Evolutionary conservation across 2,113 vertebrate species (phyloP).

Genomic region (Ploceus nigricollis): DNA sequence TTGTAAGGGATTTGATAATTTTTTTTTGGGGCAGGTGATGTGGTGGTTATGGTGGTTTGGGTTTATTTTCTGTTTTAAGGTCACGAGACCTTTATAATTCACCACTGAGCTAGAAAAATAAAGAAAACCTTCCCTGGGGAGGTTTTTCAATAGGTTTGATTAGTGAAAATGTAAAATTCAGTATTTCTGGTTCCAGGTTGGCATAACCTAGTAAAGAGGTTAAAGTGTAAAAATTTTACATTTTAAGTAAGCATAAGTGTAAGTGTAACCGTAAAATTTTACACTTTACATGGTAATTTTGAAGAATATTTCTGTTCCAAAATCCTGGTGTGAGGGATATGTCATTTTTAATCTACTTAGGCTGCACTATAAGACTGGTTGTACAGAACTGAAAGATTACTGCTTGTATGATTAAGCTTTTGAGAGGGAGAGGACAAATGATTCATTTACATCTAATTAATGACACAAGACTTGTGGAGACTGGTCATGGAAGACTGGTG

Average conservation of each 20-base stretch:
- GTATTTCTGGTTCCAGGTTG: background rate
- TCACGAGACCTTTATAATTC: background rate
- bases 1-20: background rate
- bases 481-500: background rate
- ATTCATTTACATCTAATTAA: background rate
- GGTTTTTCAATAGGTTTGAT: background rate
- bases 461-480: background rate
- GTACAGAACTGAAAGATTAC: background rate
- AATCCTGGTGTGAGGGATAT: background rate
- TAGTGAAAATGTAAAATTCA: background rate
- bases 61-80: background rate
- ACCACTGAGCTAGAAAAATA: background rate
- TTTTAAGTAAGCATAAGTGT: background rate
- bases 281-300: background rate
- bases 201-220: background rate
- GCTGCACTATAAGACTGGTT: background rate
- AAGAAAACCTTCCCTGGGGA: background rate
- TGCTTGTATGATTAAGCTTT: background rate
- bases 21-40: accelerated
- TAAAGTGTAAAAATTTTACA: background rate
- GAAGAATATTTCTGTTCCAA: background rate
- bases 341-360: background rate
- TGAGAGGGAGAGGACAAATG: background rate
- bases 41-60: background rate
- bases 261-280: background rate